phyloP scores from a whole-genome alignment of 1,140 invertebrate genomes.

The Coboldia fuscipes region DNA sequence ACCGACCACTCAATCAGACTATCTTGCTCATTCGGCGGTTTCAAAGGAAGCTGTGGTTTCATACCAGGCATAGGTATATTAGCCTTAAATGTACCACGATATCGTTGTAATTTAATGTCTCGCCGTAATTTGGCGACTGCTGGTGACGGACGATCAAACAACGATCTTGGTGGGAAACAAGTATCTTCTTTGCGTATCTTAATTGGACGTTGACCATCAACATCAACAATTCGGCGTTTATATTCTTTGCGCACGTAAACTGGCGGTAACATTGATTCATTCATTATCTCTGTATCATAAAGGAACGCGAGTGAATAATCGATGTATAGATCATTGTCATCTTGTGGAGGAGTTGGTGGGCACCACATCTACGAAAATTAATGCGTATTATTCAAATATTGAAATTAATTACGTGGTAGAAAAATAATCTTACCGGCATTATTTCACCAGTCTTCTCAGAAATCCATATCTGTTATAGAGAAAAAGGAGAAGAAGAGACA shows the following conservation, averaged over 20 bases:
- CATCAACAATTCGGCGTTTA: constrained; percentile 47
- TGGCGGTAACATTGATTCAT: constrained; percentile 64
- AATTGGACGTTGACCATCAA: constrained; percentile 30
- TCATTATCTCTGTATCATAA: constrained; percentile 63
- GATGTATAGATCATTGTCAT: constrained; percentile 79
- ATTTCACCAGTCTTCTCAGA: constrained; percentile 43
- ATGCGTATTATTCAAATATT: constrained; percentile 1
- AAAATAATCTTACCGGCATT: constrained; percentile 46
- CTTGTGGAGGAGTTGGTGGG: constrained; percentile 80
- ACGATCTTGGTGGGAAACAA: constrained; percentile 53
- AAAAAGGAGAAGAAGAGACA: constrained; percentile 17
- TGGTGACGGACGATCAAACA: constrained; percentile 71
- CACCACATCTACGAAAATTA: constrained; percentile 61
- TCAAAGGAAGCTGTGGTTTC: constrained; percentile 26
- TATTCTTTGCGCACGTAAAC: constrained; percentile 64
- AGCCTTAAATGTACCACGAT: constrained; percentile 35
- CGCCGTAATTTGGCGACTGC: constrained; percentile 53
- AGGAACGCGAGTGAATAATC: constrained; percentile 66
- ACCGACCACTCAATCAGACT: constrained; percentile 66
- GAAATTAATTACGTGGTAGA: constrained; percentile 2
- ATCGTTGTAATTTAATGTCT: constrained; percentile 54
- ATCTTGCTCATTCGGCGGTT: constrained; percentile 36
- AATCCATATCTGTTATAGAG: constrained; percentile 43
- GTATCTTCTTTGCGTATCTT: constrained; percentile 55
- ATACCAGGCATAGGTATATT: constrained; percentile 32